A percentile compares a stretch with the other conserved stretches of the same genome.
Evolutionary conservation across 1,140 invertebrate genomes (phyloP).

Genomic region (Campoletis sonorensis): DNA sequence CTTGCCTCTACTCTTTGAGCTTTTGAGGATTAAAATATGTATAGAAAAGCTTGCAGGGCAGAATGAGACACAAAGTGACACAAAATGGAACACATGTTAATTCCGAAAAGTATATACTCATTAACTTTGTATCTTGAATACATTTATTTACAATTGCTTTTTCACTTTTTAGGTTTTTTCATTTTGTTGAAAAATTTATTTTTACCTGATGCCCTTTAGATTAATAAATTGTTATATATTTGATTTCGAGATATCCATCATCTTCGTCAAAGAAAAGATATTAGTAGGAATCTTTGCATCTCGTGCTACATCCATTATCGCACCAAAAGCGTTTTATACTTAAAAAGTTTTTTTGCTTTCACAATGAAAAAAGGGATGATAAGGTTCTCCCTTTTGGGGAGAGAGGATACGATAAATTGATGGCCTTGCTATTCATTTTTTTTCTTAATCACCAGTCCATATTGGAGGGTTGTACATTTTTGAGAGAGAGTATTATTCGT

Average conservation of each 20-base stretch:
- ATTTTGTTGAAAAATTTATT: too few species aligned
- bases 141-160: too few species aligned
- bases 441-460: not conserved
- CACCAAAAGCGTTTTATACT: not conserved
- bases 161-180: too few species aligned
- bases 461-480: too few species aligned
- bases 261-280: too few species aligned
- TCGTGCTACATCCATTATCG: slow-evolving; percentile 18
- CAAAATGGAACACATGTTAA: too few species aligned
- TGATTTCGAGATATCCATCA: too few species aligned
- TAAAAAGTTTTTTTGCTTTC: not conserved
- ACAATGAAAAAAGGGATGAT: not conserved
- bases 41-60: not conserved
- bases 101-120: too few species aligned
- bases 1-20: slow-evolving; percentile 3
- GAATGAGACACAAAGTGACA: too few species aligned
- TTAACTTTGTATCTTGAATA: too few species aligned
- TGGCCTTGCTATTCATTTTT: not conserved
- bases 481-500: too few species aligned
- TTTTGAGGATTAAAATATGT: slow-evolving; percentile 23
- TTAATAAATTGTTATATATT: not conserved
- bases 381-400: not conserved
- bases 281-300: slow-evolving; percentile 22
- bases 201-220: not conserved
- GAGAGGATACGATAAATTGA: not conserved